A percentile compares a stretch with the other conserved stretches of the same genome.
Evolutionary conservation across 2,797 vertebrate genomes (phyloP).

Genomic region (Carcharodon carcharias): DNA sequence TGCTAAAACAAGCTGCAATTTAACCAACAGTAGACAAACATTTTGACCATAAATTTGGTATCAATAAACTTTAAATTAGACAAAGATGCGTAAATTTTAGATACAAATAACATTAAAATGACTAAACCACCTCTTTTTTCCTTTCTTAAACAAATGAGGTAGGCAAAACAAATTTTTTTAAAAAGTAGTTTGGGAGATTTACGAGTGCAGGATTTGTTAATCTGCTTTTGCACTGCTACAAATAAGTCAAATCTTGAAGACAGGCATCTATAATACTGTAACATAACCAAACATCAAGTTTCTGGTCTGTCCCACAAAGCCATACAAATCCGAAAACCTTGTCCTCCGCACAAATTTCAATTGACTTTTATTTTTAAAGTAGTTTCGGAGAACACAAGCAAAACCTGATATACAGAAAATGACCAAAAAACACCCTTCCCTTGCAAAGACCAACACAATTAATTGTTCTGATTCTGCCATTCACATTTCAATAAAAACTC

Average conservation of each 20-base stretch:
- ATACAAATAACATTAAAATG: constrained; percentile 52
- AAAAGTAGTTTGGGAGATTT: constrained; percentile 54
- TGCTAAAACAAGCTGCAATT: constrained; percentile 52
- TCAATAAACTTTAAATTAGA: constrained; percentile 59
- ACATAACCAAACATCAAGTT: constrained; percentile 55
- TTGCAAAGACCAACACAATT: constrained; percentile 58
- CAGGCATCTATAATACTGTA: constrained; percentile 68
- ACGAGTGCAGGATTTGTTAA: constrained; percentile 55
- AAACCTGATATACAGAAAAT: constrained; percentile 65
- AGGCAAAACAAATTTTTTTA: constrained; percentile 57
- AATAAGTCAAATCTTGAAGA: constrained; percentile 61
- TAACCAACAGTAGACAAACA: constrained; percentile 52
- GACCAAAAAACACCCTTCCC: constrained; percentile 49
- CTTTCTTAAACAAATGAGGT: constrained; percentile 74
- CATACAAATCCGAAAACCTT: constrained; percentile 47
- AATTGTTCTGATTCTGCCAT: constrained; percentile 46
- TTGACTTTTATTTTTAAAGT: constrained; percentile 22
- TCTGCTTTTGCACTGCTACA: constrained; percentile 60
- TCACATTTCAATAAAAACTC: constrained; percentile 77
- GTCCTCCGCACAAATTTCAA: constrained; percentile 55
- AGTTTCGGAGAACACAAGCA: constrained; percentile 47
- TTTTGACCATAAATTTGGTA: constrained; percentile 58
- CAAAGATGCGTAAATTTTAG: constrained; percentile 55
- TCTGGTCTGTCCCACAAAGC: constrained; percentile 55
- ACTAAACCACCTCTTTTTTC: constrained; percentile 67